These are phyloP conservation scores for Andricus quercusramuli DNA, from an alignment of 2,888 invertebrate genomes.

Conservation along the genomic window DNA sequence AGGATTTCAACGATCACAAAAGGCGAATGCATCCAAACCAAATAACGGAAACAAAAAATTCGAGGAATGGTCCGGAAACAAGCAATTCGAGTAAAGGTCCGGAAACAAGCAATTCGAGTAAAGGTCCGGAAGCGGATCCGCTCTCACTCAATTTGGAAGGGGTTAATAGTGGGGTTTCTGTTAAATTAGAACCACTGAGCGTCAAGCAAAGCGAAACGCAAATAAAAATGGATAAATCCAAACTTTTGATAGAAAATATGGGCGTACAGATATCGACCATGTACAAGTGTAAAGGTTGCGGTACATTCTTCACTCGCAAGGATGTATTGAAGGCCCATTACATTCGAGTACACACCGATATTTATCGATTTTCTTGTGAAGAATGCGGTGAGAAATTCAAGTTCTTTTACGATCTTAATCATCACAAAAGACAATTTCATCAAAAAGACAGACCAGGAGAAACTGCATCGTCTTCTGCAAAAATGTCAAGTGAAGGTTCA, in stretches of 20 bases:
- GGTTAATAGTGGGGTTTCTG: background rate
- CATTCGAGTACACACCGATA: slow-evolving; percentile 64
- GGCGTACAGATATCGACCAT: background rate
- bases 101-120: background rate
- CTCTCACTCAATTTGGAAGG: background rate
- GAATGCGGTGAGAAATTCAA: slow-evolving; percentile 67
- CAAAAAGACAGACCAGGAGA: background rate
- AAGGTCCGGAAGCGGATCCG: background rate
- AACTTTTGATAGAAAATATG: background rate
- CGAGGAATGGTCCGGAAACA: background rate
- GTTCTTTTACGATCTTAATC: slow-evolving; percentile 66
- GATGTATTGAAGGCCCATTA: slow-evolving; percentile 65
- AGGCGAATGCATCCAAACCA: no score
- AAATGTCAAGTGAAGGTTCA: background rate
- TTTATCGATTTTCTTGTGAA: slow-evolving; percentile 66
- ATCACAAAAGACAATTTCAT: slow-evolving; percentile 61
- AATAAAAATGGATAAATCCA: background rate
- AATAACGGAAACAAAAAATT: no score
- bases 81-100: background rate
- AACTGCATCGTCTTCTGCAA: background rate
- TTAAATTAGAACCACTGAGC: background rate
- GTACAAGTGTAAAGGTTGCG: slow-evolving; percentile 62
- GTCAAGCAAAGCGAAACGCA: background rate
- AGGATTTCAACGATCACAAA: no score
- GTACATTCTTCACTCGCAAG: slow-evolving; percentile 62